Evolutionary conservation across 2,113 vertebrate genomes (phyloP).

Genomic region (Elachura formosa): DNA sequence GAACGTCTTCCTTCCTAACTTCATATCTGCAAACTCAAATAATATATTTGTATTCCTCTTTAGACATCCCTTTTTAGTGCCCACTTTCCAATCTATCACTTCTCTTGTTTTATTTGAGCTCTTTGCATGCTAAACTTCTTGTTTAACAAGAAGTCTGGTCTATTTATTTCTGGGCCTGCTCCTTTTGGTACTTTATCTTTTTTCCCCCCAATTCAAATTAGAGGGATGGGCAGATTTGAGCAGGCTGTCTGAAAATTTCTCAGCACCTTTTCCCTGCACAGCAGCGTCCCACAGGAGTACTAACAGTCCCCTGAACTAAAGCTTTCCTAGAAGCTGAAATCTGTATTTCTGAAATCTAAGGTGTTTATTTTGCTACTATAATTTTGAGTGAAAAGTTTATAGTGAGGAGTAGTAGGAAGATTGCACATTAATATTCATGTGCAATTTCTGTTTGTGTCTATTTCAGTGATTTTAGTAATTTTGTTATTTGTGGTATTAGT

Average conservation of each 20-base stretch:
- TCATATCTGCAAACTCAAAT: background rate
- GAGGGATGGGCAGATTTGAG: background rate
- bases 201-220: background rate
- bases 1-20: background rate
- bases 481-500: background rate
- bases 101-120: background rate
- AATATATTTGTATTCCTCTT: background rate
- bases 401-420: background rate
- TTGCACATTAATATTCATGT: background rate
- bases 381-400: background rate
- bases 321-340: background rate
- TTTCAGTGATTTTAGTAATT: background rate
- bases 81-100: background rate
- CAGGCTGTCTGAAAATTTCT: background rate
- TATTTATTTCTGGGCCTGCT: background rate
- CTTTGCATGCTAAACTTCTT: background rate
- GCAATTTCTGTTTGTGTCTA: background rate
- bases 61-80: fast-evolving
- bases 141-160: background rate
- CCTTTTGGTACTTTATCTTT: background rate
- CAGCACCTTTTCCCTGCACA: background rate
- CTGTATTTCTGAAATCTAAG: background rate
- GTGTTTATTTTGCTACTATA: background rate
- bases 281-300: background rate
- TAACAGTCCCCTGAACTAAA: background rate